A percentile compares a stretch with the other conserved stretches of the same genome.
Conservation (phyloP, 2,888 invertebrate species). For the Coleophora flavipennella region DNA sequence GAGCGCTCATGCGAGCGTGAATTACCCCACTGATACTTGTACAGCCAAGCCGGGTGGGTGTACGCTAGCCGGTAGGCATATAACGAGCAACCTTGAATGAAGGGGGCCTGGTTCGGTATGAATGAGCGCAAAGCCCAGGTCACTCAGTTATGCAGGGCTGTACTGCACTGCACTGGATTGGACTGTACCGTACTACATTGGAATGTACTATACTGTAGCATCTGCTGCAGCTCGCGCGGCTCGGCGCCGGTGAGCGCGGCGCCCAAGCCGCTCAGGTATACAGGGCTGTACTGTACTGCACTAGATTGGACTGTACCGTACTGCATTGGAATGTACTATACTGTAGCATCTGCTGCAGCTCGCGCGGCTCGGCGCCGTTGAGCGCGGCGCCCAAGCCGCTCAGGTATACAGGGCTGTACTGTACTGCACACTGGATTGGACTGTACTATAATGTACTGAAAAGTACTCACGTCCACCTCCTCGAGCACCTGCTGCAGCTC, state of each 20-base stretch:
- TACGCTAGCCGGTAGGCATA: too few species aligned
- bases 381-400: conserved; percentile 97
- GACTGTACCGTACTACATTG: too few species aligned
- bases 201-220: conserved; percentile 79
- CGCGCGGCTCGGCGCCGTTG: conserved; percentile 91
- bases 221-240: conserved; percentile 90
- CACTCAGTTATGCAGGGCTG: conserved; percentile 97
- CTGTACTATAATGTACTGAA: too few species aligned
- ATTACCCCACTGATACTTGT: too few species aligned
- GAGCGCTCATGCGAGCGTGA: too few species aligned
- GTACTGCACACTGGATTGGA: too few species aligned
- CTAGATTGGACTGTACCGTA: too few species aligned
- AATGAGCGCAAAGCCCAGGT: conserved; percentile 95
- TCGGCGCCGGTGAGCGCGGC: conserved; percentile 96
- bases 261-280: conserved; percentile 96
- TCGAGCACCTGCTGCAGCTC: conserved; percentile 95
- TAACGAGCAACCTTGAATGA: too few species aligned
- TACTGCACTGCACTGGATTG: too few species aligned
- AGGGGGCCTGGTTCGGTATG: conserved; percentile 90
- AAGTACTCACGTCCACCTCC: conserved; percentile 87
- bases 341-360: conserved; percentile 94
- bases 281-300: conserved; percentile 98
- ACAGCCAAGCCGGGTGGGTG: too few species aligned
- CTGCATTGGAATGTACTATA: too few species aligned
- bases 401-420: conserved; percentile 98